These are phyloP conservation scores for Antheraea yamamai DNA, from an alignment of 2,888 invertebrate genomes.

Conservation along the genomic window DNA sequence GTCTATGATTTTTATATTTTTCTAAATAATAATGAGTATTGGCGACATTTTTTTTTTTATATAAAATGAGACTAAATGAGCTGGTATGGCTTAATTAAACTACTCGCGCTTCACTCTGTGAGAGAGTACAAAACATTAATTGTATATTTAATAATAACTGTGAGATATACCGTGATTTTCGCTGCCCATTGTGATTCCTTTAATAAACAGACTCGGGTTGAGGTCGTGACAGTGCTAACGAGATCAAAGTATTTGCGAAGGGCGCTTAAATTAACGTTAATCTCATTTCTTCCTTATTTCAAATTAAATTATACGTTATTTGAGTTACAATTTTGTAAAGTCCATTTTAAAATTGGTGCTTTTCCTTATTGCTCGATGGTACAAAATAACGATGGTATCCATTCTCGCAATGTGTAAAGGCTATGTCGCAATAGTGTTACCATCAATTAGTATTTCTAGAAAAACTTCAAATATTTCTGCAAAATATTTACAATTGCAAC, in stretches of 20 bases:
- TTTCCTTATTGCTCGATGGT: not conserved
- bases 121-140: slow-evolving; percentile 1
- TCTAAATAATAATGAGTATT: too few species aligned
- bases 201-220: slow-evolving; percentile 42
- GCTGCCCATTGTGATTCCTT: slow-evolving; percentile 40
- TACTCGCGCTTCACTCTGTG: not conserved
- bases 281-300: slow-evolving; percentile 47
- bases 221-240: slow-evolving; percentile 43
- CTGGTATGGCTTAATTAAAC: not conserved
- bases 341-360: not conserved
- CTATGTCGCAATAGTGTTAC: not conserved
- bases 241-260: slow-evolving; percentile 57
- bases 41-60: too few species aligned
- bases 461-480: not conserved
- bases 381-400: not conserved
- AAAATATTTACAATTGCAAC: not conserved
- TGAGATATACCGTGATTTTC: slow-evolving; percentile 16
- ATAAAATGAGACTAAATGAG: too few species aligned
- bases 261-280: slow-evolving; percentile 53
- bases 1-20: too few species aligned
- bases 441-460: not conserved
- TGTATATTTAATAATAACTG: slow-evolving; percentile 26
- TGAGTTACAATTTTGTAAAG: slow-evolving; percentile 21
- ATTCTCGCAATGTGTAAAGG: not conserved
- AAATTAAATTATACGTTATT: slow-evolving; percentile 47